These are phyloP conservation scores for Scrobipalpa costella DNA, from an alignment of 2,888 invertebrate genomes.

Conservation along the genomic window DNA sequence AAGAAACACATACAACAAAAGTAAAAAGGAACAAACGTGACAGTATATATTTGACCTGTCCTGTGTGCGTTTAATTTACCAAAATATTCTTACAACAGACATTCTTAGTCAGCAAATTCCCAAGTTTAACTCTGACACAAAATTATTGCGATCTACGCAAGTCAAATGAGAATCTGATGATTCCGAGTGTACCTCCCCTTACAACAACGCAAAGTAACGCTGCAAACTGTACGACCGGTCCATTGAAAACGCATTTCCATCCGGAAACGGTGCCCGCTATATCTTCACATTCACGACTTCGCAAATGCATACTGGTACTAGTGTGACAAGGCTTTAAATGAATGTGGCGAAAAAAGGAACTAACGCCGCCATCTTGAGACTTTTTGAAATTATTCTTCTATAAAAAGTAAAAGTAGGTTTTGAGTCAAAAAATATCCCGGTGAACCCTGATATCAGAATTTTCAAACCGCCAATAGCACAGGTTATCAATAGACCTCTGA, in stretches of 20 bases:
- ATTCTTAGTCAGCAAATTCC: background rate
- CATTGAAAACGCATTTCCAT: slow-evolving; percentile 64
- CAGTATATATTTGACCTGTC: no score
- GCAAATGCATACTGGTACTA: slow-evolving; percentile 54
- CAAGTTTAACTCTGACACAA: background rate
- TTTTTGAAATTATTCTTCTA: no score
- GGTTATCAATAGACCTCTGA: no score
- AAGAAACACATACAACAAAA: no score
- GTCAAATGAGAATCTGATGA: background rate
- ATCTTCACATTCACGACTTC: slow-evolving; percentile 56
- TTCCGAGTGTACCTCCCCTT: slow-evolving; percentile 28
- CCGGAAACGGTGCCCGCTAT: slow-evolving; percentile 57
- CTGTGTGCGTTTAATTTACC: no score
- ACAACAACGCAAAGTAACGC: slow-evolving; percentile 39
- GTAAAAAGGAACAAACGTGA: no score
- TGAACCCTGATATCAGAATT: no score
- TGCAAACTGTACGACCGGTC: slow-evolving; percentile 41
- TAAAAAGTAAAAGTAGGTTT: no score
- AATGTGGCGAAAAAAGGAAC: no score
- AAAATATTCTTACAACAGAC: background rate
- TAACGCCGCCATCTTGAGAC: no score
- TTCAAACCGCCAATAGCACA: no score
- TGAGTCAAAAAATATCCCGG: no score
- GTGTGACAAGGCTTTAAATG: slow-evolving; percentile 32
- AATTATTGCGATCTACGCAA: background rate